Evolutionary conservation across 2,797 vertebrate genomes (phyloP), one percentile per base, ranked within the genome.

Genomic region (Fundulus diaphanus): DNA sequence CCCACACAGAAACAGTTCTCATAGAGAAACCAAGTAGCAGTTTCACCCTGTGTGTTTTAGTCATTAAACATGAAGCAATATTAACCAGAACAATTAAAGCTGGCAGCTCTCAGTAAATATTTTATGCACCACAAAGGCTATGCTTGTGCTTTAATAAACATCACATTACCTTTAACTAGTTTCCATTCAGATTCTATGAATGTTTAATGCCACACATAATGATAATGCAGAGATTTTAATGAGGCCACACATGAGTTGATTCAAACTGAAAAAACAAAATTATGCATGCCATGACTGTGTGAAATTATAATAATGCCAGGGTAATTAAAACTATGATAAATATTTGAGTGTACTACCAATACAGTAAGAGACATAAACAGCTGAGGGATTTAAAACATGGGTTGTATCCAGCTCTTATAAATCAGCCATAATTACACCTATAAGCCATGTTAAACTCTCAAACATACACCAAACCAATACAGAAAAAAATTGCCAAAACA

Each of bases 151-250:
- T 87, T 80, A 77, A 74, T 85, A 83, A 82, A 90, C 78, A 85
- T 75, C 66, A 90, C 92, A 92, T 91, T 91, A 89, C 83, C 66
- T 74, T 80, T 5, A 61, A 82, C 78, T 89, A 84, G 77, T 88
- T 86, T 90, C 87, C 83, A 91, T 90, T 87, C 81, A 67, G 59
- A 84, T 88, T 84, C 82, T 54, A 92, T 94, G 87, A 91, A 93
- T 94, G 92, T 93, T 93, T 93, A 90, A 93, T 91, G 80, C 51
- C 0, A 37, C 77, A 35, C 76, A 77, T 87, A 89, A 92, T 92
- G 77, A 92, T 81, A 88, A 83, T 67, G 78, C 63, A 72, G 65
- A 63, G 63, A 80, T 78, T 84, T 81, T 73, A 87, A 91, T 90
- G 79, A 76, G 85, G 72, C 74, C 49, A 71, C 54, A 67, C 24